These are phyloP conservation scores for Calephelis nemesis DNA, from an alignment of 1,140 invertebrate species.

Conservation along the genomic window DNA sequence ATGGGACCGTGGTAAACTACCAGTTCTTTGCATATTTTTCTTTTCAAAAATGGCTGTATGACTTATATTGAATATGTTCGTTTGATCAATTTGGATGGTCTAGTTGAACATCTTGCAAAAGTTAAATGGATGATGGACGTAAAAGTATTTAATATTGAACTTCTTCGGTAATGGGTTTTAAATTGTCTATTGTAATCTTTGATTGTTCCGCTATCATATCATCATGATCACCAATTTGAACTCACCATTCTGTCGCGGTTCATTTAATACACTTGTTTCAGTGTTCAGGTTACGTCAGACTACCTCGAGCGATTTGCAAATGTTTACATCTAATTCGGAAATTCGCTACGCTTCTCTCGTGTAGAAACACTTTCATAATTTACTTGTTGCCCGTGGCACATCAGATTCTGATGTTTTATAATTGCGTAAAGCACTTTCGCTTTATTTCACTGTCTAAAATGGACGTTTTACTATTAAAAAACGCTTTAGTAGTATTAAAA, in stretches of 20 bases:
- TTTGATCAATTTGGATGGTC: too few relatives aligned
- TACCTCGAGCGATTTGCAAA: slow-evolving; percentile 27
- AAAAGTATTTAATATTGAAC: slow-evolving; percentile 2
- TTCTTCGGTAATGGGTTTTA: slow-evolving; percentile 16
- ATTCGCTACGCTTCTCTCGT: slow-evolving; percentile 32
- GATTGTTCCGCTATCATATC: slow-evolving; percentile 32
- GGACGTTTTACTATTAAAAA: background rate
- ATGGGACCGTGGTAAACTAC: too few relatives aligned
- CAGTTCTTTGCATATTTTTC: too few relatives aligned
- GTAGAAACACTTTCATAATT: slow-evolving; percentile 24
- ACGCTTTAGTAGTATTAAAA: background rate
- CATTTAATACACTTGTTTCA: slow-evolving; percentile 42
- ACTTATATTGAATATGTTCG: too few relatives aligned
- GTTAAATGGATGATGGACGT: too few relatives aligned
- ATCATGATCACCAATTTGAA: slow-evolving; percentile 53
- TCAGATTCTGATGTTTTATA: slow-evolving; percentile 15
- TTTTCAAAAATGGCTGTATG: too few relatives aligned
- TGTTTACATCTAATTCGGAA: slow-evolving; percentile 33
- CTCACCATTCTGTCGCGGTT: slow-evolving; percentile 45
- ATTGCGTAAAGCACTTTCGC: slow-evolving; percentile 15
- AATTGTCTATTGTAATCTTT: slow-evolving; percentile 26
- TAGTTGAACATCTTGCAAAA: too few relatives aligned
- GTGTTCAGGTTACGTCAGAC: slow-evolving; percentile 32
- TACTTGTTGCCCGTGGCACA: slow-evolving; percentile 16
- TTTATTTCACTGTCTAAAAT: slow-evolving; percentile 9